Conservation (phyloP, 2,797 vertebrate species). For the Pempheris klunzingeri region DNA sequence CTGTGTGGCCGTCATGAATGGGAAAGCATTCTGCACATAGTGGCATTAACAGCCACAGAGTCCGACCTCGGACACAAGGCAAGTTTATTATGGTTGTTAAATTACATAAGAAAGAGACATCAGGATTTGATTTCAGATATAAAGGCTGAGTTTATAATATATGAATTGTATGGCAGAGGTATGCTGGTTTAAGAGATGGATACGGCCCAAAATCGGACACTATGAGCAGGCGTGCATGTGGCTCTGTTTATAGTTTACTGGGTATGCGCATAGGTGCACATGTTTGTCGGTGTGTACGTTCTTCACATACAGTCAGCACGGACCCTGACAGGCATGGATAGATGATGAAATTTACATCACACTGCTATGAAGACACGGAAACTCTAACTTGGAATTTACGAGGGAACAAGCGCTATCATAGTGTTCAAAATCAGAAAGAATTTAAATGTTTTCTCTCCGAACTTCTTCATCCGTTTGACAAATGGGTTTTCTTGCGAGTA, state of each 20-base stretch:
- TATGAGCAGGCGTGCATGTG: neutral
- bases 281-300: neutral
- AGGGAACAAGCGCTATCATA: neutral
- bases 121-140: too few relatives aligned
- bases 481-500: neutral
- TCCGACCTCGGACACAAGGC: slow-evolving; percentile 4
- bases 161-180: neutral
- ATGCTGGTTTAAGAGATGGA: neutral
- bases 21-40: slow-evolving; percentile 32
- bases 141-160: neutral
- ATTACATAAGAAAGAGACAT: neutral
- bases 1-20: slow-evolving; percentile 19
- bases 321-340: neutral
- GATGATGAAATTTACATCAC: neutral
- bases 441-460: neutral
- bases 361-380: neutral
- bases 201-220: too few relatives aligned
- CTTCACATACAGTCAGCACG: fast-evolving
- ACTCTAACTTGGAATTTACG: neutral
- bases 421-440: neutral
- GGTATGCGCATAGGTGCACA: neutral
- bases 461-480: neutral
- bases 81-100: slow-evolving; percentile 22
- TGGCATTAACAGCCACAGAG: slow-evolving; percentile 1
- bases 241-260: neutral